Base-by-base conservation (phyloP, 2,888 invertebrate genomes). In the Apodemia hepburni region DNA sequence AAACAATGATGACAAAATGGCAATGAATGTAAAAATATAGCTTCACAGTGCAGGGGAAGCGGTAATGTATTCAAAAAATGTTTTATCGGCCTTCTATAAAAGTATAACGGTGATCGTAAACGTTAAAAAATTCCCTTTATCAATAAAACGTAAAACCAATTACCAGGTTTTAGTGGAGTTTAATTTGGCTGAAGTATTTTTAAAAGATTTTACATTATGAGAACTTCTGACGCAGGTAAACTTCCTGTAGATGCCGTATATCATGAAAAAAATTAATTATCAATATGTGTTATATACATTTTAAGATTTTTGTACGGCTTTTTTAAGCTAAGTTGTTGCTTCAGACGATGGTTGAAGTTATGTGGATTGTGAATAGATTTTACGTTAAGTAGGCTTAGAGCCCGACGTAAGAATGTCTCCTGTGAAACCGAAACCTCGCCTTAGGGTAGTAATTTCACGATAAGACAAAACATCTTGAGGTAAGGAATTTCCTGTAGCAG, bases 81-180 rank as follows among this genome's bases (percentile, higher is more conserved):
- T 84, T 88, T 88, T 84, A 88, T 82, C 83, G 80, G 80, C 78
- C 79, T 77, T 80, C 85, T 81, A 86, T 88, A 88, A 89, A 89
- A 90, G 86, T 84, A 84, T 86, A 84, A 87, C 81, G 78, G 79
- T 70, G 69, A 70, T 78, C 81, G 80, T 87, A 84, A 87, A 54
- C 86, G 81, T 82, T 81, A 38, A 81, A 77, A 84, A 87, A 80
- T 82, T 84, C 77, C 78, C 73, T 73, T 77, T 81, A 84, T 86
- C 81, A 82, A 86, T 85, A 80, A 77, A 72, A 73, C 75, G 76
- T 78, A 78, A 68, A 67, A 64, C 57, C 57, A 66, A 64, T 63
- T 62, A 54, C 57, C 63, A 61, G 61, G 63, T 62, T 65, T 71
- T 70, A 75, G 80, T 79, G 80, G 77, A 80, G 77, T 81, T 84